Base-by-base conservation (phyloP, 2,888 invertebrate genomes). In the Dryococelus australis region DNA sequence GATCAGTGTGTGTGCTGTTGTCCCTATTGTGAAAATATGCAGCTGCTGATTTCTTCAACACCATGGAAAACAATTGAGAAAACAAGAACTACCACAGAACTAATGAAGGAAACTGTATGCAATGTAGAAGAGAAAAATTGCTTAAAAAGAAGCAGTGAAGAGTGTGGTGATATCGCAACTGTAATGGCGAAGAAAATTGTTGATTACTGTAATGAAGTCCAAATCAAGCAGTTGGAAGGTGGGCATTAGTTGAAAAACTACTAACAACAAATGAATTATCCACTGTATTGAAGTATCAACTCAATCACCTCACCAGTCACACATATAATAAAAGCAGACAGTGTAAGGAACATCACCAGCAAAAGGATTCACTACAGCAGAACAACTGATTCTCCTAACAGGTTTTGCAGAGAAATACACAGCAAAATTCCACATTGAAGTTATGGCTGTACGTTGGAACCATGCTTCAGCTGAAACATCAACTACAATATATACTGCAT, bases 311-410 rank as follows among this genome's bases (percentile, higher is more conserved):
- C n/a, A 16, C 65, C 16, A 0, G 65, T 20, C 24, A 65, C 10
- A 65, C 24, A 1, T 65, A 65, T 65, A 65, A 65, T 16, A 65
- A 65, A 65, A 65, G 65, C 10, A 65, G 65, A 65, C 65, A 10
- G 65, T 65, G n/a, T 8, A 65, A 65, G 65, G 65, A 65, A 65
- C 65, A 65, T 0, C 65, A 65, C 10, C 65, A 65, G 24, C 65
- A 65, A 65, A 65, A 65, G 65, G 65, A 65, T 65, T 65, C 65
- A 65, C 65, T 65, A 65, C 24, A 65, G 65, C 65, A 65, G 65
- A 0, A 65, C 65, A 65, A 16, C 65, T 65, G 24, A 65, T 65
- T 65, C n/a, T 65, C 24, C 65, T 16, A 65, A n/a, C 65, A 65
- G 20, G 24, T 65, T 65, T 65, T 65, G 65, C 65, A 65, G 65